Evolutionary conservation across 2,797 vertebrate species (phyloP), one percentile per base, ranked within the genome.

Genomic region (Ctenopoma kingsleyae): DNA sequence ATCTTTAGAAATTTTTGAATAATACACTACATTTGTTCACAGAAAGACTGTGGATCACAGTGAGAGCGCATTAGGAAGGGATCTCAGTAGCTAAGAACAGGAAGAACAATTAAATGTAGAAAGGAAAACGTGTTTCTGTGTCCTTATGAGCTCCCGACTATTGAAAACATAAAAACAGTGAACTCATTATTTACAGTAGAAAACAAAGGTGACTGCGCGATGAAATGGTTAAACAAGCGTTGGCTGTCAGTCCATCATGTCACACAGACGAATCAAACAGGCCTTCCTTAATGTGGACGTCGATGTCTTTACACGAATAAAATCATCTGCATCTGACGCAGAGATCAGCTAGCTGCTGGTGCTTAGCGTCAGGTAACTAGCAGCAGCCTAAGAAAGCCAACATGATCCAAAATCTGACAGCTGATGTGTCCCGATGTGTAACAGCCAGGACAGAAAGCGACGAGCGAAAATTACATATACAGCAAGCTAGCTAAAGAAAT

Each of bases 401-500:
- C 48, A 1, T 38, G 17, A 16, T 53, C 69, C 13, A 40, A 35
- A 52, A 8, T 0, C 17, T 67, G 71, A 43, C 78, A 62, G 60
- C 15, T 38, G 36, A n/a, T n/a, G n/a, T 19, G 17, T 53, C 11
- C 46, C 41, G 38, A 50, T 47, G 44, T 48, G 32, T 22, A 13
- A 23, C 47, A n/a, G 40, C 8, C 41, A 12, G 35, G 16, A 41
- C 55, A 62, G 69, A 58, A 43, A 72, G 71, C 36, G 46, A 54
- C 53, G 0, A 11, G 62, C 43, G 66, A 19, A 35, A 12, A 40
- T 20, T 2, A 16, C n/a, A n/a, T n/a, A n/a, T 22, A 54, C 57
- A 27, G n/a, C 27, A 5, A 44, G 72, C 68, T 74, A 74, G 78
- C 74, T 65, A 6, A 51, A 32, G 5, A 0, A 13, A 36, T 27